Conservation (phyloP, 1,140 invertebrate genomes). For the Cydia pomonella region DNA sequence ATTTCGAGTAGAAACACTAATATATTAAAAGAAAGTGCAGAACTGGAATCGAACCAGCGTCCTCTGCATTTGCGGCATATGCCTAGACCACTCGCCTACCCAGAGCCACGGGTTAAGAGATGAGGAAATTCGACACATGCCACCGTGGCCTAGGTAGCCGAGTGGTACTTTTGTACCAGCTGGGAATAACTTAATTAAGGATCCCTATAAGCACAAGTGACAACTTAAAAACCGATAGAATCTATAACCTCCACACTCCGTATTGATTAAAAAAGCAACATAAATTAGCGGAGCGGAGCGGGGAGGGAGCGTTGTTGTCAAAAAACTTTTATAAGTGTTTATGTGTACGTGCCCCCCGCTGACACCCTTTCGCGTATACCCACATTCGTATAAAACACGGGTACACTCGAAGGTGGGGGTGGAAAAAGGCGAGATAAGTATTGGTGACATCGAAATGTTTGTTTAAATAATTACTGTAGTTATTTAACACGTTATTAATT, state of each 20-base stretch:
- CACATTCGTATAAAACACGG: slow-evolving; percentile 71
- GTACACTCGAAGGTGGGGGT: not conserved
- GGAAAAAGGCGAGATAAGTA: not conserved
- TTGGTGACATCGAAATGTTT: not conserved
- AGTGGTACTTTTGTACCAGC: too few species aligned
- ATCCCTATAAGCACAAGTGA: not conserved
- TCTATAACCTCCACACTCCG: slow-evolving; percentile 59
- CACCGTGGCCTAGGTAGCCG: too few species aligned
- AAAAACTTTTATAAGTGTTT: slow-evolving; percentile 81
- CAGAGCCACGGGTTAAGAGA: too few species aligned
- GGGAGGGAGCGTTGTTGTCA: slow-evolving; percentile 67
- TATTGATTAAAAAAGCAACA: slow-evolving; percentile 81
- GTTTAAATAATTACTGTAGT: too few species aligned
- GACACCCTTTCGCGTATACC: slow-evolving; percentile 78
- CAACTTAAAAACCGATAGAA: slow-evolving; percentile 55
- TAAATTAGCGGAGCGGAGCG: slow-evolving; percentile 78
- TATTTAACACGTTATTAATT: too few species aligned
- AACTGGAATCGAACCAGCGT: too few species aligned
- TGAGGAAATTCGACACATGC: too few species aligned
- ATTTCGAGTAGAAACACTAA: too few species aligned
- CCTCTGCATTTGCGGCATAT: too few species aligned
- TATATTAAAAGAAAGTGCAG: too few species aligned
- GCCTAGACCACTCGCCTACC: too few species aligned
- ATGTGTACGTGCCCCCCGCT: slow-evolving; percentile 69
- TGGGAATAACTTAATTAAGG: not conserved